Base-by-base conservation (phyloP, 2,797 vertebrate genomes). In the Sebastes hopkinsi region DNA sequence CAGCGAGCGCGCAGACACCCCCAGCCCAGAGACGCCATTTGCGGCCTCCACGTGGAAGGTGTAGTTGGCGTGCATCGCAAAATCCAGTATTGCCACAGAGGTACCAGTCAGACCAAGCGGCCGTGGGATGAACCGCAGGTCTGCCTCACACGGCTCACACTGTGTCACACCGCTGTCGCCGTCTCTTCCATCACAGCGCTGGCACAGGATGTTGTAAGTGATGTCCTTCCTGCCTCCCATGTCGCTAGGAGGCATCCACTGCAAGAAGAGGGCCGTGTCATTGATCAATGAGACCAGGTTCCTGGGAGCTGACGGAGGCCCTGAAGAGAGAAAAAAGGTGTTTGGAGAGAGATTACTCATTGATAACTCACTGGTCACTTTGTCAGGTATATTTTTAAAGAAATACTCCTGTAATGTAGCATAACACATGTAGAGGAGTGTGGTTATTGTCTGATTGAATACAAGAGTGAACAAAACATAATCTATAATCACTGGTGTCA, bases 181-280 rank as follows among this genome's bases (percentile, higher is more conserved):
- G 0, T 82, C 87, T 4, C 55, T 73, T 55, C 81, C 88, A 23
- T 87, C 96, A 55, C 99, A 99, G 80, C 97, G 97, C 94, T 98
- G 97, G 64, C 99, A 99, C 82, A 97, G 88, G 20, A 99, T 92
- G 58, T 97, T 99, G 94, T 99, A 99, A 13, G 96, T 97, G 66
- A 99, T 91, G 77, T 99, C 99, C 90, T 97, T 98, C 84, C 99
- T 96, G 46, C 98, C 98, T 5, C 99, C 99, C 0, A 94, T 97
- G 85, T 99, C 98, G 6, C 95, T 96, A 0, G 99, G 98, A 66
- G 98, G 97, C 90, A 96, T 97, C 99, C 99, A 99, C 89, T 98
- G 97, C 92, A 99, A 91, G 95, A 98, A 96, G 76, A 99, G 96
- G 8, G 98, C 97, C 0, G 98, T 99, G 89, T 99, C 98, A 3